Base-by-base conservation (phyloP, 1,140 invertebrate genomes). In the Lerema accius region DNA sequence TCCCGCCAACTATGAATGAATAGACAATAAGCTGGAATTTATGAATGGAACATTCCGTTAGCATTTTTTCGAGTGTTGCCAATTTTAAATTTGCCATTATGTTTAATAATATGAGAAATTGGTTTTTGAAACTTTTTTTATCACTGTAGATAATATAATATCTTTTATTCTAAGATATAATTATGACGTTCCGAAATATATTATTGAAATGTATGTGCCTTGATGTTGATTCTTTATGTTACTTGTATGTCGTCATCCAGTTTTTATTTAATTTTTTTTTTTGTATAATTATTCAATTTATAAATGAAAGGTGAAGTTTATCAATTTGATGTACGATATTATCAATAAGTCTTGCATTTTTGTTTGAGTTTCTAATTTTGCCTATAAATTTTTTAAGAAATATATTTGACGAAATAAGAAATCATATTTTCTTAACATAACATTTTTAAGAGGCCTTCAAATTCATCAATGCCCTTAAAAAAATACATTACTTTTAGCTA, bases 51-150 rank as follows among this genome's bases (percentile, higher is more conserved):
- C 49, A 40, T 53, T 53, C 35, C 49, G n/a, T 17, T 32, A 9
- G 14, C 48, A 48, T 48, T 28, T 48, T 13, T 26, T 26, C 26
- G 45, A 40, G 16, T 13, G 49, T 39, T 53, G 32, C 49, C 35
- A 53, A 39, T 39, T 53, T 19, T 10, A 53, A 53, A 39, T 53
- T 53, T 40, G 49, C 49, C 28, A 53, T 53, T 53, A 39, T 53
- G 19, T 37, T 40, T 23, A 39, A 19, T 17, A 13, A 10, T 53
- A 23, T 19, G 11, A 10, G 26, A 16, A 35, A 7, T 37, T 37
- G 14, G 16, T 37, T 17, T 53, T 15, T 13, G n/a, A 35, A 10
- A 48, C 16, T 17, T 48, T 19, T 46, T 48, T 48, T 15, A 13
- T 19, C 26, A 28, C 11, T 46, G 45, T 48, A 48, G 45, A 48